Evolutionary conservation across 92 coral and sea anemone species (phyloP), one percentile per base, ranked within the genome.

Genomic region (Phenganax marumi): DNA sequence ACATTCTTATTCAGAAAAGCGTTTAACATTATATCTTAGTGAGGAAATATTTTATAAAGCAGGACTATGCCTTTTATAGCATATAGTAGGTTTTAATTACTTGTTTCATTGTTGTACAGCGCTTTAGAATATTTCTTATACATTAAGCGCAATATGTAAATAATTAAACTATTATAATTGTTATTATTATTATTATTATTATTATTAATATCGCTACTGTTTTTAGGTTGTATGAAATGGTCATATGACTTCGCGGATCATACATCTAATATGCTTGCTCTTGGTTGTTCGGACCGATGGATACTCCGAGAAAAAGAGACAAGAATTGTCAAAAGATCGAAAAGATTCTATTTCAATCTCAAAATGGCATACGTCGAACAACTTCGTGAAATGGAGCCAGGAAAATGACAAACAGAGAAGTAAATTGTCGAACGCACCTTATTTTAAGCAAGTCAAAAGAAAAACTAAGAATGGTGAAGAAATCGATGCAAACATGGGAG

Each of bases 211-310:
- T 6, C 5, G 19, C 19, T 18, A 58, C 21, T 0, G 70, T 22
- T 21, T 64, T 7, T 64, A 24, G 70, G 43, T 64, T 64, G 47
- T 19, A 64, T 64, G 47, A 64, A 21, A 64, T 64, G 70, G 70
- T 64, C 70, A 64, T 64, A 64, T 64, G 70, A 64, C 70, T 64
- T 64, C 70, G 70, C 21, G 70, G 70, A 64, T 64, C 10, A 64
- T 64, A 64, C 26, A 64, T 64, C 13, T 64, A 0, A 43, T 43
- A 64, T 64, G 39, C 19, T 24, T 64, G 70, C 70, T 64, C 7
- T 64, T 64, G 70, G 70, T 64, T 22, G 11, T 46, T 22, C 26
- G 17, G 5, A 24, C 3, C 70, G 17, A 64, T 10, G 70, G 43
- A 64, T 64, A 64, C 70, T 12, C 23, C 6, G 70, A 64, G 1